phyloP scores from a whole-genome alignment of 1,140 invertebrate genomes.

The Temnothorax nylanderi region DNA sequence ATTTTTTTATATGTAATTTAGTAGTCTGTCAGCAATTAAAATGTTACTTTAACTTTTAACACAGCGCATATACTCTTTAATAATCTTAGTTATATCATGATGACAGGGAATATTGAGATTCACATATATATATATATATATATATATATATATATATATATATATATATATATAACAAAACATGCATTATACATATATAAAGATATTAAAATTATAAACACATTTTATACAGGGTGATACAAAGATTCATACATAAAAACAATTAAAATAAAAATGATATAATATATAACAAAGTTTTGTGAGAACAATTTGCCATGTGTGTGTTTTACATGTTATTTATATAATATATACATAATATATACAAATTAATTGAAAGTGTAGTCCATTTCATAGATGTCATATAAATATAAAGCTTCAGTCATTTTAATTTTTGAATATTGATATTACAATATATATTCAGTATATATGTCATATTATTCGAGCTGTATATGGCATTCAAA shows the following conservation, averaged over 20 bases:
- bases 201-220: neutral
- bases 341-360: conserved; percentile 38
- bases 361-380: conserved; percentile 48
- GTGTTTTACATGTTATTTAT: conserved; percentile 18
- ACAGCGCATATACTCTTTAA: neutral
- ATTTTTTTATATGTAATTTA: neutral
- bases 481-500: conserved; percentile 2
- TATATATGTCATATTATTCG: neutral
- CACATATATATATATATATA: neutral
- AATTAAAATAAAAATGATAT: conserved; percentile 16
- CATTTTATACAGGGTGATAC: neutral
- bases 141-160: no score
- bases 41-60: neutral
- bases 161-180: neutral
- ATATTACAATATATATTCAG: conserved; percentile 9
- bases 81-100: neutral
- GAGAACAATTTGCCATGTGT: conserved; percentile 14
- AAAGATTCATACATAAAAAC: conserved; percentile 15
- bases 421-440: conserved; percentile 32
- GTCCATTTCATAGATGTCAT: neutral
- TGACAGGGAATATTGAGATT: neutral
- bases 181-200: conserved; percentile 6
- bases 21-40: neutral
- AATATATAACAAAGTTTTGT: conserved; percentile 17
- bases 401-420: conserved; percentile 4